phyloP scores from a whole-genome alignment of 1,140 invertebrate genomes.

The Sipha flava region DNA sequence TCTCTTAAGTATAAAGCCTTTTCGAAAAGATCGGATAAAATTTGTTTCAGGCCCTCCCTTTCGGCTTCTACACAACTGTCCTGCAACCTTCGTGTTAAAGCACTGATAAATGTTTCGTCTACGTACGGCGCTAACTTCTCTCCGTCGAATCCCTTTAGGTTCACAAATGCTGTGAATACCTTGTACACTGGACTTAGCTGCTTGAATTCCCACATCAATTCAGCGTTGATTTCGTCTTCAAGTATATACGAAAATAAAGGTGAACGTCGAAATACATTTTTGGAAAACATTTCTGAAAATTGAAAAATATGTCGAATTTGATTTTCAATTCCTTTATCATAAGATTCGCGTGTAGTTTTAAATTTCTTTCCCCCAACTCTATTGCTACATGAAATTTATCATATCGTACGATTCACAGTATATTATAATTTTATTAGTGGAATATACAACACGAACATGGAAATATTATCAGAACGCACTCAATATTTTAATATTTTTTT shows the following conservation, averaged over 20 bases:
- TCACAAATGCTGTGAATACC: neutral
- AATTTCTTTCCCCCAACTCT: no score
- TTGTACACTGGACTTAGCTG: neutral
- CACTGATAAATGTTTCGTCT: neutral
- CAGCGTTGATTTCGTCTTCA: neutral
- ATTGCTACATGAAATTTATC: no score
- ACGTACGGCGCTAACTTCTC: neutral
- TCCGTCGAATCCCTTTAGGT: neutral
- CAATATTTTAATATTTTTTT: no score
- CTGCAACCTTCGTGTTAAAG: neutral
- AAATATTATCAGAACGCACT: no score
- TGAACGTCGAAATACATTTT: neutral
- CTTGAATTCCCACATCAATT: neutral
- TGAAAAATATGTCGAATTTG: neutral
- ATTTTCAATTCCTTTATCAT: neutral
- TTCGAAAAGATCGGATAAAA: neutral
- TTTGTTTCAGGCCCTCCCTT: neutral
- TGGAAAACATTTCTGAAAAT: neutral
- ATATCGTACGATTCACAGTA: no score
- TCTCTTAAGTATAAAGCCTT: neutral
- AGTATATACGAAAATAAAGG: neutral
- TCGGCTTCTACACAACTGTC: constrained; percentile 2
- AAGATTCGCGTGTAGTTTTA: no score
- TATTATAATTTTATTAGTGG: no score
- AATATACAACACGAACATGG: no score